A percentile compares a stretch with the other conserved stretches of the same genome.
Conservation (phyloP, 37 sponge, comb jelly and placozoan species). For the Geodia barretti region DNA sequence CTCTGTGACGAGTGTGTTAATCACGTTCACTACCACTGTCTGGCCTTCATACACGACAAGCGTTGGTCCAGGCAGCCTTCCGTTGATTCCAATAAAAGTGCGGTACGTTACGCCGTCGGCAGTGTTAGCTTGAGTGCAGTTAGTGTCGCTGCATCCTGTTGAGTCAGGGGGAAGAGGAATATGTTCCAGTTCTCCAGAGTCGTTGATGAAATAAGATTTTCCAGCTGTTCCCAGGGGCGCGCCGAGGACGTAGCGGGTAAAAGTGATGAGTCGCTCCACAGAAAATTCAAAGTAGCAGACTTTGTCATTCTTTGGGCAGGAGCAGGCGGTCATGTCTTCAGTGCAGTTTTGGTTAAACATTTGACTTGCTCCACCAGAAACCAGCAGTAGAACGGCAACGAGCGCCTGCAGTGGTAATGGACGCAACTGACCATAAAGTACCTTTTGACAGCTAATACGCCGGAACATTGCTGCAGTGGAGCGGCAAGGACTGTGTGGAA, state of each 20-base stretch:
- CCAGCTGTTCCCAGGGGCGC: not conserved
- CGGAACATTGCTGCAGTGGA: no score
- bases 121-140: slow-evolving; percentile 47
- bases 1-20: slow-evolving; percentile 45
- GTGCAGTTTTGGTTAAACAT: no score
- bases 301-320: not conserved
- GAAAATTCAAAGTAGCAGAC: not conserved
- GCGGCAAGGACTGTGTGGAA: no score
- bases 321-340: not conserved
- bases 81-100: slow-evolving; percentile 61
- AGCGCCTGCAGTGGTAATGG: no score
- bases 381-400: no score
- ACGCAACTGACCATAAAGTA: no score
- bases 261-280: not conserved
- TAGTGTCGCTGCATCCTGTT: not conserved
- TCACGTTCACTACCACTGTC: slow-evolving; percentile 55
- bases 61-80: slow-evolving; percentile 70
- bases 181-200: not conserved
- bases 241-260: not conserved
- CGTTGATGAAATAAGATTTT: not conserved
- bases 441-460: no score
- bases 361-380: no score
- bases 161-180: not conserved
- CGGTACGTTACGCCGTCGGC: slow-evolving; percentile 68
- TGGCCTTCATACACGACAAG: slow-evolving; percentile 55